A percentile compares a stretch with the other conserved stretches of the same genome.
Conservation (phyloP, 1,140 invertebrate genomes). For the Monomorium pharaonis region DNA sequence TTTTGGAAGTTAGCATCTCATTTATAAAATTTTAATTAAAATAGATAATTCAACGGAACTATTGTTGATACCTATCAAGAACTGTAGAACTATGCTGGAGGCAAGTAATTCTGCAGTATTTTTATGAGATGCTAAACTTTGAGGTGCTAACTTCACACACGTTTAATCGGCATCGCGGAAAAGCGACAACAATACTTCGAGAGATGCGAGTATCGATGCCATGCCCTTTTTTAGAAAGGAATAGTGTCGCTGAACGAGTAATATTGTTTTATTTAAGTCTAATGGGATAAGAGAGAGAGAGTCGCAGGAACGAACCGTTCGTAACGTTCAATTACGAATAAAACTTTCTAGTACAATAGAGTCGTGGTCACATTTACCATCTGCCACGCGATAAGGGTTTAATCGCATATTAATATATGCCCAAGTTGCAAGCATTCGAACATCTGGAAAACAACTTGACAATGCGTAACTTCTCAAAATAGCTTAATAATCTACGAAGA, state of each 20-base stretch:
- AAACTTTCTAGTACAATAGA: constrained; percentile 15
- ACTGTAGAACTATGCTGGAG: too few relatives aligned
- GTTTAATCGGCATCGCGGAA: too few relatives aligned
- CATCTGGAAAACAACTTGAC: constrained; percentile 50
- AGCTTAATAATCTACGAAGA: constrained; percentile 33
- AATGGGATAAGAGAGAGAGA: background rate
- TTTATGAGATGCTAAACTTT: too few relatives aligned
- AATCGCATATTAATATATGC: constrained; percentile 61
- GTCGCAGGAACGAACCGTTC: background rate
- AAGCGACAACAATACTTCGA: too few relatives aligned
- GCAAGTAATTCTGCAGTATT: too few relatives aligned
- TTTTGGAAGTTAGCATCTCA: too few relatives aligned
- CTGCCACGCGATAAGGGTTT: constrained; percentile 53
- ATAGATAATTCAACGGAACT: too few relatives aligned
- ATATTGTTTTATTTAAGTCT: background rate
- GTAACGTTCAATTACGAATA: background rate
- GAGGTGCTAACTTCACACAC: too few relatives aligned
- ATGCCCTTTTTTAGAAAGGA: too few relatives aligned
- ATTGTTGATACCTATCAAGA: too few relatives aligned
- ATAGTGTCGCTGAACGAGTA: background rate
- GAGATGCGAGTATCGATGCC: too few relatives aligned
- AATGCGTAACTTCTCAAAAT: constrained; percentile 45
- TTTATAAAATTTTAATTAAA: too few relatives aligned
- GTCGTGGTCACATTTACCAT: constrained; percentile 47
- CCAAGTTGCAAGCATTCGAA: background rate